These are phyloP conservation scores for Podarcis siculus DNA, from an alignment of 2,797 vertebrate species.

Conservation along the genomic window DNA sequence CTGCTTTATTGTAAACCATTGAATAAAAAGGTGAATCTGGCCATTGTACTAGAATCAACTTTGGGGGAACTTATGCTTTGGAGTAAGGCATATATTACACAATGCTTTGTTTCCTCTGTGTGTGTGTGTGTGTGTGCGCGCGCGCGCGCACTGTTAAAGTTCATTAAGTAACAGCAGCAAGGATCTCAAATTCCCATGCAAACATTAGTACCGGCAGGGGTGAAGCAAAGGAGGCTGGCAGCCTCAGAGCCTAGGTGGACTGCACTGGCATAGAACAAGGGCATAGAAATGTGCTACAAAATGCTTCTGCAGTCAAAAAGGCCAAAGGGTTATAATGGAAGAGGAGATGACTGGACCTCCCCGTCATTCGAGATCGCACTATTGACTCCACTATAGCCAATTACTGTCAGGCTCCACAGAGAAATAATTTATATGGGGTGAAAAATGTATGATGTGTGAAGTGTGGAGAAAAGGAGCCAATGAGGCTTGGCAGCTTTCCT, in stretches of 20 bases:
- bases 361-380: background rate
- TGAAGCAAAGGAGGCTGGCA: background rate
- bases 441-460: background rate
- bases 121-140: background rate
- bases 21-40: too few relatives aligned
- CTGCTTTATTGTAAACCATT: background rate
- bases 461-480: background rate
- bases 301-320: background rate
- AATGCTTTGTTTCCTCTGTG: background rate
- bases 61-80: background rate
- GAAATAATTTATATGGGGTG: background rate
- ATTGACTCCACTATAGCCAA: background rate
- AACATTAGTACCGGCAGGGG: background rate
- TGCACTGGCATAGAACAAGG: background rate
- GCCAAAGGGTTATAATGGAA: background rate
- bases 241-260: background rate
- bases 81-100: background rate
- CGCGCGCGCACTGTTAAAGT: background rate
- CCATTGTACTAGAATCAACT: background rate
- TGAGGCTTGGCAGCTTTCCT: background rate
- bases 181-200: background rate
- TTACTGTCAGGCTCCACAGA: background rate
- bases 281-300: background rate
- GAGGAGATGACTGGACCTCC: background rate
- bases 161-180: constrained; percentile 6